A percentile compares a stretch with the other conserved stretches of the same genome.
Conservation (phyloP, 1,140 invertebrate species). For the Drosophila nasuta region DNA sequence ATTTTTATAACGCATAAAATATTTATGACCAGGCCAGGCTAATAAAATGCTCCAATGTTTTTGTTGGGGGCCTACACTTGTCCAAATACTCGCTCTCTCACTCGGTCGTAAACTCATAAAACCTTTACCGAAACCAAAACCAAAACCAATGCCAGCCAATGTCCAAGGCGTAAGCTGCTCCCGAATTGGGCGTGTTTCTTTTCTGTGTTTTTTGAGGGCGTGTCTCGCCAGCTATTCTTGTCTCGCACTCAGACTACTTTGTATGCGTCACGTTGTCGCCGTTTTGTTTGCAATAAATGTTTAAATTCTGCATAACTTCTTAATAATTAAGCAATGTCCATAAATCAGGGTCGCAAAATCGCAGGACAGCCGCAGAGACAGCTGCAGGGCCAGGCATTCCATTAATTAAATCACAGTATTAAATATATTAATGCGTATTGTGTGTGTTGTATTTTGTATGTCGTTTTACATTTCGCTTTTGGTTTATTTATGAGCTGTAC, state of each 20-base stretch:
- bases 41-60: constrained; percentile 59
- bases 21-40: constrained; percentile 68
- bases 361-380: constrained; percentile 13
- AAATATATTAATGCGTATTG: constrained; percentile 52
- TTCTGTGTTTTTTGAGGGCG: background rate
- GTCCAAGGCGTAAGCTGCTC: constrained; percentile 38
- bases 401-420: constrained; percentile 76
- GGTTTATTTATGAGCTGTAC: constrained; percentile 62
- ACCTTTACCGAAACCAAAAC: constrained; percentile 4
- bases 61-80: constrained; percentile 23
- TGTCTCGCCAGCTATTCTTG: background rate
- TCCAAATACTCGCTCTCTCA: constrained; percentile 39
- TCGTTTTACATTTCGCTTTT: constrained; percentile 45
- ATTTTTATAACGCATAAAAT: constrained; percentile 78
- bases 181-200: constrained; percentile 1
- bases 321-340: constrained; percentile 75
- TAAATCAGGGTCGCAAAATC: constrained; percentile 42
- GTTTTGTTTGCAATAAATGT: constrained; percentile 79
- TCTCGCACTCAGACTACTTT: constrained; percentile 34
- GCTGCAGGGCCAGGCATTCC: constrained; percentile 46
- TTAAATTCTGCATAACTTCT: constrained; percentile 79
- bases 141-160: constrained; percentile 36
- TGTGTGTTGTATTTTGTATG: constrained; percentile 39
- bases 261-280: constrained; percentile 66
- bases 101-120: constrained; percentile 50